Conservation (phyloP, 2,113 vertebrate species). For the Axis porcinus region DNA sequence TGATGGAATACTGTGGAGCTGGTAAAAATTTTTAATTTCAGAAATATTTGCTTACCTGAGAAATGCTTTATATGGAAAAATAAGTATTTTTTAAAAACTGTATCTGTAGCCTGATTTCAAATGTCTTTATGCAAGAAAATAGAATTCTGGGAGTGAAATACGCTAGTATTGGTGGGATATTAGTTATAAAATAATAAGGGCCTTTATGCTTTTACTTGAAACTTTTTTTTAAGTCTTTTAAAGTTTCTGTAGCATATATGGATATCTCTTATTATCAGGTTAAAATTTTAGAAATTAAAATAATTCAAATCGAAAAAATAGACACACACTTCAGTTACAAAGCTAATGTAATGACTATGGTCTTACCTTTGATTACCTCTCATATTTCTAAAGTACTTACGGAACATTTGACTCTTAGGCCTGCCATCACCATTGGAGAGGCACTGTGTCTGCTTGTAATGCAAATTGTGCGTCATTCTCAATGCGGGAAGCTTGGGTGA, state of each 20-base stretch:
- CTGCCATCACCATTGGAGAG: background rate
- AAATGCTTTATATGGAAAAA: background rate
- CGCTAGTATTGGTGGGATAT: background rate
- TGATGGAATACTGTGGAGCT: background rate
- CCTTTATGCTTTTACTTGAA: background rate
- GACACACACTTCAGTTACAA: background rate
- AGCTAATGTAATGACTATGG: background rate
- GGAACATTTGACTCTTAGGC: background rate
- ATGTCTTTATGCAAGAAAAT: background rate
- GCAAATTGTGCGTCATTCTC: background rate
- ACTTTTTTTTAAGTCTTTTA: background rate
- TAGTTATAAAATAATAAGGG: background rate
- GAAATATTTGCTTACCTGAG: background rate
- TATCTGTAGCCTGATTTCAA: background rate
- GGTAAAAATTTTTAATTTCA: slow-evolving; percentile 3
- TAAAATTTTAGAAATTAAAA: background rate
- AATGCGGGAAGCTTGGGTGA: background rate
- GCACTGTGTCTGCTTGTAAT: background rate
- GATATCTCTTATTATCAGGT: no score
- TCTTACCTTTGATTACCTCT: background rate
- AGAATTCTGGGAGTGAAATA: background rate
- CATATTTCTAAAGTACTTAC: background rate
- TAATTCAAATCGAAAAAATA: background rate
- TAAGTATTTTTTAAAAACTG: background rate
- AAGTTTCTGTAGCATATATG: background rate